phyloP scores from a whole-genome alignment of 2,888 invertebrate genomes.

The Chaitophorus viminalis region DNA sequence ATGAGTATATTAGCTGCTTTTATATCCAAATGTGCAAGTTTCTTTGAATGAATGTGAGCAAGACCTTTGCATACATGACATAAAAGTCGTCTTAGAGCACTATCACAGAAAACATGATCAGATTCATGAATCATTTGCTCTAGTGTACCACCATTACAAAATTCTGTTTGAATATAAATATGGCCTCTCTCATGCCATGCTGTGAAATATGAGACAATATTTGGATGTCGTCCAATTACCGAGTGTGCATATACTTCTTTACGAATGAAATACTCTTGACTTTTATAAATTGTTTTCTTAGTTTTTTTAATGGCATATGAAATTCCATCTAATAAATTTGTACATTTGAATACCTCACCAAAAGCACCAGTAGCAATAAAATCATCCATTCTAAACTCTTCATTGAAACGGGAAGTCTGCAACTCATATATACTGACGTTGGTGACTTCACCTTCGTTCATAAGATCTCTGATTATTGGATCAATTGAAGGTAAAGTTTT shows the following conservation, averaged over 20 bases:
- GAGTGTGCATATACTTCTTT: constrained; percentile 96
- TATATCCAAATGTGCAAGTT: constrained; percentile 91
- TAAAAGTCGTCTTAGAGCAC: constrained; percentile 79
- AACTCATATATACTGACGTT: constrained; percentile 62
- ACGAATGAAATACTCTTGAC: constrained; percentile 71
- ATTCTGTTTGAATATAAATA: constrained; percentile 96
- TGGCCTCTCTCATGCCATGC: constrained; percentile 96
- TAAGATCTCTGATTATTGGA: constrained; percentile 35
- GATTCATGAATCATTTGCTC: constrained; percentile 71
- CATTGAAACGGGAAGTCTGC: constrained; percentile 62
- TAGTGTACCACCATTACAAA: constrained; percentile 90
- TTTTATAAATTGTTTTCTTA: constrained; percentile 75
- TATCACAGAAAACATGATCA: constrained; percentile 71
- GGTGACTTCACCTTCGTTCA: constrained; percentile 50
- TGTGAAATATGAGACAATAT: constrained; percentile 94
- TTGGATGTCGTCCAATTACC: constrained; percentile 88
- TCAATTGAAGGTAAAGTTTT: constrained; percentile 16
- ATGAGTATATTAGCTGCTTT: constrained; percentile 94
- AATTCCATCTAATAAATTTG: constrained; percentile 91
- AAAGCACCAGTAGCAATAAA: constrained; percentile 88
- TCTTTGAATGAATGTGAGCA: constrained; percentile 87
- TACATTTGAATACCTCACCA: constrained; percentile 87
- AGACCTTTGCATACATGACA: constrained; percentile 86
- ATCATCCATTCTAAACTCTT: constrained; percentile 86
- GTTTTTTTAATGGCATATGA: constrained; percentile 90